These are phyloP conservation scores for Quadroppia sp. DNA, from an alignment of 2,888 invertebrate species.

Conservation along the genomic window DNA sequence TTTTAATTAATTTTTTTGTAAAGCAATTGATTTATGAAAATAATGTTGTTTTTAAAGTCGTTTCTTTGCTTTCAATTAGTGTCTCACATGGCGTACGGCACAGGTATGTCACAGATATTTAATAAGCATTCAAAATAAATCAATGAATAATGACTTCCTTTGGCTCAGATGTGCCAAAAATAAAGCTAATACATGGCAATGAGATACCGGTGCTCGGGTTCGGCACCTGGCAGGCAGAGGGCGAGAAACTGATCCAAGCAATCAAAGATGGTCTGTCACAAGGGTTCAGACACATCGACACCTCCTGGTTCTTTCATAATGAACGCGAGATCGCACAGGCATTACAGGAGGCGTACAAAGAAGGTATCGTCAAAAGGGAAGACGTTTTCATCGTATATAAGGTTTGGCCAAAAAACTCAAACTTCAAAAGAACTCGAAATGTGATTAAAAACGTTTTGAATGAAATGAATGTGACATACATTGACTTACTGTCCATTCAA, in stretches of 20 bases:
- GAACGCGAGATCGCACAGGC: conserved; percentile 52
- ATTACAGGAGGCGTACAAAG: conserved; percentile 50
- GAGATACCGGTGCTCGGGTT: conserved; percentile 63
- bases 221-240: conserved; percentile 74
- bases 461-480: background rate
- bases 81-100: too few relatives aligned
- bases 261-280: conserved; percentile 50
- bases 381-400: conserved; percentile 53
- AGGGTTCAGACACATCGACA: conserved; percentile 53
- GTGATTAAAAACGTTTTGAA: background rate
- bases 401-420: conserved; percentile 61
- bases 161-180: background rate
- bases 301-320: conserved; percentile 52
- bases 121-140: too few relatives aligned
- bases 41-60: too few relatives aligned
- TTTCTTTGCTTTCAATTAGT: too few relatives aligned
- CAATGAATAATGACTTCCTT: too few relatives aligned
- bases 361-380: conserved; percentile 51
- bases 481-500: conserved; percentile 73
- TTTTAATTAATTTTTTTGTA: too few relatives aligned
- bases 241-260: conserved; percentile 50
- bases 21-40: too few relatives aligned
- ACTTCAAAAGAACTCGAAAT: background rate
- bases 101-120: too few relatives aligned
- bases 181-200: too few relatives aligned